Evolutionary conservation across 64 coral and sea anemone species (phyloP).

Genomic region (Montipora efflorescens): DNA sequence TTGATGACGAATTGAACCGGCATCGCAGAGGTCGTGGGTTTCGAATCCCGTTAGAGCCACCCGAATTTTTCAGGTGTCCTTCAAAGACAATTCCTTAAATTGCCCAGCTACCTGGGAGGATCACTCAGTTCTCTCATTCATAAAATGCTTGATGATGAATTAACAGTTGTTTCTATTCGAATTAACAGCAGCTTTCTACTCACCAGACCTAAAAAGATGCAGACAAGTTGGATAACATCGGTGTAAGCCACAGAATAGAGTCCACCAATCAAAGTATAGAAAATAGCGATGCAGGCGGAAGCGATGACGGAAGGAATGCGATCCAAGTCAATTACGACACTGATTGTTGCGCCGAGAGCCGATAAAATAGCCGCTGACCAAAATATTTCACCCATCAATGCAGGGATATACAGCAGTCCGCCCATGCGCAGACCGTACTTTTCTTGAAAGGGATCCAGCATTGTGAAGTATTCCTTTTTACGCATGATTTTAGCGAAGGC

Average conservation of each 20-base stretch:
- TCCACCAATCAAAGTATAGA: conserved; percentile 93
- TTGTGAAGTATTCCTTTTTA: conserved; percentile 86
- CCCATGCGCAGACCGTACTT: conserved; percentile 89
- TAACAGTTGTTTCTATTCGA: too few relatives aligned
- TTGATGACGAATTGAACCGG: too few relatives aligned
- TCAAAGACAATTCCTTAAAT: too few relatives aligned
- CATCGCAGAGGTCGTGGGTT: too few relatives aligned
- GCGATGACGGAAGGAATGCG: conserved; percentile 76
- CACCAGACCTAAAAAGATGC: conserved; percentile 98
- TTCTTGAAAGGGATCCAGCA: conserved; percentile 96
- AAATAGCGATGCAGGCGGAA: conserved; percentile 86
- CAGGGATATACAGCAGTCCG: conserved; percentile 89
- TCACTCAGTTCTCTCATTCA: too few relatives aligned
- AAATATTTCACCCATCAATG: conserved; percentile 93
- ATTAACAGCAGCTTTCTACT: background rate
- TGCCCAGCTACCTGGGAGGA: too few relatives aligned
- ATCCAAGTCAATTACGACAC: conserved; percentile 85
- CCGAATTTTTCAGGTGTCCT: too few relatives aligned
- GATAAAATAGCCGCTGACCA: conserved; percentile 95
- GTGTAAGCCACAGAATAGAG: conserved; percentile 99
- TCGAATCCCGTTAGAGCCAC: too few relatives aligned
- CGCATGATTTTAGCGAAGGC: conserved; percentile 98
- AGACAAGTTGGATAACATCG: conserved; percentile 93
- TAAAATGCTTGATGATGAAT: too few relatives aligned
- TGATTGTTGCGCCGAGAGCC: conserved; percentile 93